Evolutionary conservation across 23 tunicate genomes (phyloP), one percentile per base, ranked within the genome.

Genomic region (Botrylloides violaceus): DNA sequence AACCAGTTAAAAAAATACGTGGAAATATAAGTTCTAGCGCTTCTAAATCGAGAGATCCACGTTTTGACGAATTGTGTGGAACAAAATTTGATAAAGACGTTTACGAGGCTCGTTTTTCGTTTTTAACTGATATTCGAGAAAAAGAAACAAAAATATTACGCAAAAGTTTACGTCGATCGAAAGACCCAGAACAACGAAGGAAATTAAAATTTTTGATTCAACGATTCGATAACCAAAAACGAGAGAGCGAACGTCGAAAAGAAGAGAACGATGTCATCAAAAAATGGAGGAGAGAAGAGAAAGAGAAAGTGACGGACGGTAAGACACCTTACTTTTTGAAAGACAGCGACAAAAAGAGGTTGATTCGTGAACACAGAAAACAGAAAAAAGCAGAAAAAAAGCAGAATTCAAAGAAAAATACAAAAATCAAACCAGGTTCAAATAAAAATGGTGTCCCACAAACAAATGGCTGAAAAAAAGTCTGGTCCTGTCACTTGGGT

Each of bases 1-100:
- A 39, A 30, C 43, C 50, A 55, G 83, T 72, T 4, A 64, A 63
- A 6, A 58, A 66, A 43, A 20, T 77, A 23, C 84, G 84, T 48
- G 50, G 75, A 2, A 4, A 58, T 4, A 36, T 58, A 26, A 61
- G 57, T 22, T 23, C 48, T 59, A 50, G 35, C 25, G 27, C 20
- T 33, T 12, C 61, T 2, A 56, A 56, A 72, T 20, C 81, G 32
- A 50, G 96, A 47, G 96, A 88, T 55, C 96, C 96, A 37, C 66
- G 96, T 55, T 88, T 88, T 88, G 96, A 88, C 61, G 71, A 79
- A 47, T 59, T 88, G 23, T 88, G 96, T 68, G 96, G 96, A 25
- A 62, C 84, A 3, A 66, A 88, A 37, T 88, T 84, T 32, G 58
- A 82, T 37, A 73, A 88, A 73, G 96, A 82, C 23, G 56, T 75